Evolutionary conservation across 64 coral and sea anemone genomes (phyloP), one percentile per base, ranked within the genome.

Genomic region (Trachythela sp.): DNA sequence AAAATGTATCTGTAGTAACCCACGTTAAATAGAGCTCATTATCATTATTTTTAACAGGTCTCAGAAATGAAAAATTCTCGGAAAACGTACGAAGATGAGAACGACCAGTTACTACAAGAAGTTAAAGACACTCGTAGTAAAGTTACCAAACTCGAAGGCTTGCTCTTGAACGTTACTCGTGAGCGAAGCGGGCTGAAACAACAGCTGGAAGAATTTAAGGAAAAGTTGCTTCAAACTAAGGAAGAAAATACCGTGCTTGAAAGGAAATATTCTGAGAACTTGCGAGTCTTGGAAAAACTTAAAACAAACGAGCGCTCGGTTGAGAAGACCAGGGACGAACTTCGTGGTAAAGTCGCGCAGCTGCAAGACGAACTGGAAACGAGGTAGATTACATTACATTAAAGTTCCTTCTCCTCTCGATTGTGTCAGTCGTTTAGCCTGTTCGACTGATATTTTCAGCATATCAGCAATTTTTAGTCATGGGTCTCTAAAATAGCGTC

Each of bases 191-290:
- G 4, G 15, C 75, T 80, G 0, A 80, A 80, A 80, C 20, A 80
- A 17, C 75, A 36, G 34, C 37, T 80, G 26, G 75, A 80, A 39
- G 75, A 80, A 80, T 80, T 80, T 29, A 80, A 80, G 35, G 75
- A 80, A 37, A 80, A 37, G 35, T 22, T 80, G 15, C 75, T 80
- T 30, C 20, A 80, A 80, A 80, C 31, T 29, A 80, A 80, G 20
- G 75, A 80, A 80, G 75, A 80, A 36, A 80, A 80, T 17, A 15
- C 31, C 13, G 37, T 80, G 15, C 31, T 80, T 22, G 75, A 80
- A 38, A 80, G 75, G 20, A 80, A 80, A 0, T 36, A 80, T 30
- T 80, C 75, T 30, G 75, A 80, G 34, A 80, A 80, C 20, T 35
- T 80, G 35, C 30, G 75, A 35, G 75, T 20, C 35, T 80, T 80